These are phyloP conservation scores for Salvator merianae DNA, from an alignment of 2,113 vertebrate genomes.

Conservation along the genomic window DNA sequence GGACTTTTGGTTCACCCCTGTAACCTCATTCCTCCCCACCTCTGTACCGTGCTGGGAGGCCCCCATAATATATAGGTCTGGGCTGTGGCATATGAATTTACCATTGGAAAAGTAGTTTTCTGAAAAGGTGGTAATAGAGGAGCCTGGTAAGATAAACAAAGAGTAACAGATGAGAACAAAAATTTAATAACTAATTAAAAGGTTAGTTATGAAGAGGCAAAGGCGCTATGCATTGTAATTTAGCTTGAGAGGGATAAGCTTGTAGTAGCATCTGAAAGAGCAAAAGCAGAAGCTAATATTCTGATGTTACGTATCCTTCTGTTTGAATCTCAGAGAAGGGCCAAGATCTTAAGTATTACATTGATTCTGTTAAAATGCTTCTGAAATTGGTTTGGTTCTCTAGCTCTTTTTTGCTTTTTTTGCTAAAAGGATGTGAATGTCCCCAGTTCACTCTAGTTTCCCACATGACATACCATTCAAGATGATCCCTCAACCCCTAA, in stretches of 20 bases:
- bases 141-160: no score
- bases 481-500: no score
- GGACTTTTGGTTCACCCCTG: neutral
- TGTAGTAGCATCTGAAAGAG: no score
- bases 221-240: neutral
- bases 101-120: neutral
- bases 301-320: neutral
- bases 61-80: neutral
- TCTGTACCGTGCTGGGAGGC: neutral
- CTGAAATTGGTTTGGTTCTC: neutral
- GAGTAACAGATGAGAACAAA: no score
- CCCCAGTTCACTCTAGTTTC: neutral
- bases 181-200: neutral
- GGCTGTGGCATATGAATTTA: neutral
- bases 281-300: neutral
- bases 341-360: neutral
- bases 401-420: neutral
- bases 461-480: neutral
- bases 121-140: neutral
- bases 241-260: no score
- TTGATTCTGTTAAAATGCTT: neutral
- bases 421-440: neutral
- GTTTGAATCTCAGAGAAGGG: neutral
- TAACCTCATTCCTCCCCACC: neutral
- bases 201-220: neutral